These are phyloP conservation scores for Eulemur macaco DNA, from an alignment of 2,113 vertebrate species.

Conservation along the genomic window DNA sequence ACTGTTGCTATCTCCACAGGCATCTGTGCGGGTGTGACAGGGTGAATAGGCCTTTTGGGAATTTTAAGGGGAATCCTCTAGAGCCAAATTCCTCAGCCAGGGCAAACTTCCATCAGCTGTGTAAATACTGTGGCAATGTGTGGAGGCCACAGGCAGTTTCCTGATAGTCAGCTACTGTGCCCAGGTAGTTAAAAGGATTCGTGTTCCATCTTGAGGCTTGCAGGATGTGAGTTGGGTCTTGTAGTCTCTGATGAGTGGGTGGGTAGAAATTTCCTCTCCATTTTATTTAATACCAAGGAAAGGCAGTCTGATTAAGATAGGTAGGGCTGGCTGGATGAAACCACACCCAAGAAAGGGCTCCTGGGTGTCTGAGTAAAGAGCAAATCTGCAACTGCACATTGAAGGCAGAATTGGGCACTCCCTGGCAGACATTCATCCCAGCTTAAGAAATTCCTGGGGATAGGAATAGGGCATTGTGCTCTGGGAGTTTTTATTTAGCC, in stretches of 20 bases:
- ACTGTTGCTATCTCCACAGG: slow-evolving; percentile 52
- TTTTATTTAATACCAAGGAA: not conserved
- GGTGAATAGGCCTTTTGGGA: slow-evolving; percentile 49
- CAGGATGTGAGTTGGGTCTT: slow-evolving; percentile 54
- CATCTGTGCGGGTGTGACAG: slow-evolving; percentile 47
- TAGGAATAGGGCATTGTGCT: not conserved
- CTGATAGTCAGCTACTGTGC: slow-evolving; percentile 57
- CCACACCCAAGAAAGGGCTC: not conserved
- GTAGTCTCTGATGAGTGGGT: slow-evolving; percentile 21
- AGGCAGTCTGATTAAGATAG: slow-evolving; percentile 11
- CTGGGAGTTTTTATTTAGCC: slow-evolving; percentile 3
- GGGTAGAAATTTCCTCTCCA: slow-evolving; percentile 46
- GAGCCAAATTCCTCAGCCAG: slow-evolving; percentile 67
- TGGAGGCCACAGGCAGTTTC: not conserved
- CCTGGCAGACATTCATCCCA: not conserved
- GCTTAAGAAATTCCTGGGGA: slow-evolving; percentile 15
- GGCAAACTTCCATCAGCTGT: slow-evolving; percentile 57
- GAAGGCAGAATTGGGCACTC: not conserved
- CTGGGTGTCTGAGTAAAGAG: not conserved
- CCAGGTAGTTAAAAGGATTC: slow-evolving; percentile 65
- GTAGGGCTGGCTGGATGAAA: not conserved
- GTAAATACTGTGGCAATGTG: slow-evolving; percentile 67
- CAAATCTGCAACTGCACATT: not conserved
- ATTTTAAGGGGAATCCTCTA: slow-evolving; percentile 27
- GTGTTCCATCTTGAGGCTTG: slow-evolving; percentile 44